phyloP scores from a whole-genome alignment of 2,113 vertebrate species.

The Chaetodon auriga region DNA sequence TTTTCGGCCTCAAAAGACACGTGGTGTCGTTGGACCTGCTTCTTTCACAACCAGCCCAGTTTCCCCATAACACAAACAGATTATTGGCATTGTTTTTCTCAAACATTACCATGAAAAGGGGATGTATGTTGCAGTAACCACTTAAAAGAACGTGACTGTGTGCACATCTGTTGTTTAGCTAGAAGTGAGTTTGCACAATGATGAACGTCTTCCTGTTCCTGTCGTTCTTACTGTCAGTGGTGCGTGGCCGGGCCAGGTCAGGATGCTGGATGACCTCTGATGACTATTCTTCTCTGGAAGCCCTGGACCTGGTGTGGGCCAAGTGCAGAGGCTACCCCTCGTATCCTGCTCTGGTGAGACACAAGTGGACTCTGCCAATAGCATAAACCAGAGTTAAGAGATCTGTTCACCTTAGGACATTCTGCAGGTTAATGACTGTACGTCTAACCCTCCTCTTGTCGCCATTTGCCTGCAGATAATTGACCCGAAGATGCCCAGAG shows the following conservation, averaged over 20 bases:
- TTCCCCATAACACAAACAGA: neutral
- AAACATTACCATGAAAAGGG: neutral
- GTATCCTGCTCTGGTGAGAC: constrained; percentile 95
- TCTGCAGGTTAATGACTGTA: neutral
- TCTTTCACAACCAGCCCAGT: neutral
- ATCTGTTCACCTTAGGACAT: too few relatives aligned
- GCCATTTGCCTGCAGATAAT: constrained; percentile 88
- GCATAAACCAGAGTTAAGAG: neutral
- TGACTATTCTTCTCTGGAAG: constrained; percentile 94
- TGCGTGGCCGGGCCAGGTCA: constrained; percentile 89
- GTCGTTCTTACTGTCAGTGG: constrained; percentile 84
- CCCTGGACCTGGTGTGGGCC: constrained; percentile 98
- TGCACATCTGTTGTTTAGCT: too few relatives aligned
- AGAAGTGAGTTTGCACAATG: neutral
- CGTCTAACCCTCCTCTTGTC: constrained; percentile 10
- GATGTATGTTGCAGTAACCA: neutral
- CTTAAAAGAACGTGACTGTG: neutral
- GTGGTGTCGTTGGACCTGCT: neutral
- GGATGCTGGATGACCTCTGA: constrained; percentile 95
- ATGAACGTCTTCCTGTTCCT: constrained; percentile 23
- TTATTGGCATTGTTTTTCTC: neutral
- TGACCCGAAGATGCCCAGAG: constrained; percentile 98
- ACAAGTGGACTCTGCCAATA: neutral
- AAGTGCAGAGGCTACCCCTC: constrained; percentile 98
- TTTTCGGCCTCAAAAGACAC: neutral